These are phyloP conservation scores for Beaufortia kweichowensis DNA, from an alignment of 2,113 vertebrate genomes.

Conservation along the genomic window DNA sequence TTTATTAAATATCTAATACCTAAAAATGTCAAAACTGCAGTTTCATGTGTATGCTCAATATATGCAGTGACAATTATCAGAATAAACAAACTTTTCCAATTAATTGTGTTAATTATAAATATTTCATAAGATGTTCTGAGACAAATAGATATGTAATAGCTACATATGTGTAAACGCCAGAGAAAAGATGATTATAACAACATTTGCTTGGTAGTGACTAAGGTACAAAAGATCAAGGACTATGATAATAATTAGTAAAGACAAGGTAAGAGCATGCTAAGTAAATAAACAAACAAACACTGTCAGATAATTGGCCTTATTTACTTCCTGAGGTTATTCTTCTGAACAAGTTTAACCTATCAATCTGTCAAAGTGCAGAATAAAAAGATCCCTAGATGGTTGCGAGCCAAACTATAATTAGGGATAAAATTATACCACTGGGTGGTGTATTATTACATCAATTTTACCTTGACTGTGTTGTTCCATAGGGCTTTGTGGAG, in stretches of 20 bases:
- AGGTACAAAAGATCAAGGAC: neutral
- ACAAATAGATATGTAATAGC: neutral
- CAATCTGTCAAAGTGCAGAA: neutral
- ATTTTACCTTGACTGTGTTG: slow-evolving; percentile 93
- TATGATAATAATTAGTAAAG: neutral
- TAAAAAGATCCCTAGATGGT: neutral
- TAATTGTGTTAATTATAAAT: neutral
- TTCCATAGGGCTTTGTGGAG: slow-evolving; percentile 97
- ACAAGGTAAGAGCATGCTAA: neutral
- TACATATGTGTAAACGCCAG: neutral
- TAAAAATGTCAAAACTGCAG: too few relatives aligned
- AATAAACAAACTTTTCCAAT: too few relatives aligned
- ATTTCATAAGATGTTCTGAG: neutral
- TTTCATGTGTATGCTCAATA: too few relatives aligned
- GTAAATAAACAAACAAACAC: slow-evolving; percentile 10
- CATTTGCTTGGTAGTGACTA: neutral
- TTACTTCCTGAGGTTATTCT: neutral
- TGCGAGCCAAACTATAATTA: neutral
- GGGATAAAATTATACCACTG: neutral
- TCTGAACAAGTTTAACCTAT: neutral
- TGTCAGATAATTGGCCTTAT: neutral
- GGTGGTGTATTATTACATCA: slow-evolving; percentile 17
- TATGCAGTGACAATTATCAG: too few relatives aligned
- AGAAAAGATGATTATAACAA: neutral
- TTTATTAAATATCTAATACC: too few relatives aligned